These are phyloP conservation scores for Mythimna albipuncta DNA, from an alignment of 2,888 invertebrate genomes.

Conservation along the genomic window DNA sequence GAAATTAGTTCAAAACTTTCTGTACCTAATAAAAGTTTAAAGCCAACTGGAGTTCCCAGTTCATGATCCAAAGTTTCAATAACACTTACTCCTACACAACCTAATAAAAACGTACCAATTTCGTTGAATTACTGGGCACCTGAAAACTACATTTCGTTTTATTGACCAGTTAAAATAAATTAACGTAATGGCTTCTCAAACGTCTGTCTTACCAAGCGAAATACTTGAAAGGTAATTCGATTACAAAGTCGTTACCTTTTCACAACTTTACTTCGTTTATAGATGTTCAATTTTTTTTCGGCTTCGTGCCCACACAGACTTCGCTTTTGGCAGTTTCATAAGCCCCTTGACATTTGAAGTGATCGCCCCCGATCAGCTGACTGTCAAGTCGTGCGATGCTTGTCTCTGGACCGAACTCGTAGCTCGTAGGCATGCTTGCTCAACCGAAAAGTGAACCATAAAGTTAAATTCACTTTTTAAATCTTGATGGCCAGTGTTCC, in stretches of 20 bases:
- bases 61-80: constrained; percentile 17
- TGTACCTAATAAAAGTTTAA: constrained; percentile 3
- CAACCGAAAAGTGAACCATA: constrained; percentile 46
- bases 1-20: constrained; percentile 9
- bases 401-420: constrained; percentile 27
- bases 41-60: neutral
- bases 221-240: constrained; percentile 21
- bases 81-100: constrained; percentile 14
- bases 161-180: constrained; percentile 17
- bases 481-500: constrained; percentile 41
- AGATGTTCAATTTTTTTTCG: constrained; percentile 6
- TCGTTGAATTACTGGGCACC: constrained; percentile 10
- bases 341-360: constrained; percentile 59
- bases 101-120: constrained; percentile 25
- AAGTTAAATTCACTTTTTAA: constrained; percentile 65
- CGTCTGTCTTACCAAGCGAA: neutral
- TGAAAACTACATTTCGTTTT: neutral
- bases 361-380: constrained; percentile 59
- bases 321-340: constrained; percentile 36
- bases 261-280: neutral
- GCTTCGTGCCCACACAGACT: constrained; percentile 4
- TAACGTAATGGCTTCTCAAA: constrained; percentile 14
- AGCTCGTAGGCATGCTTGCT: constrained; percentile 40
- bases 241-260: constrained; percentile 18
- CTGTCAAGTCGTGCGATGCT: constrained; percentile 57